Evolutionary conservation across 2,113 vertebrate species (phyloP).

Genomic region (Quiscalus mexicanus): DNA sequence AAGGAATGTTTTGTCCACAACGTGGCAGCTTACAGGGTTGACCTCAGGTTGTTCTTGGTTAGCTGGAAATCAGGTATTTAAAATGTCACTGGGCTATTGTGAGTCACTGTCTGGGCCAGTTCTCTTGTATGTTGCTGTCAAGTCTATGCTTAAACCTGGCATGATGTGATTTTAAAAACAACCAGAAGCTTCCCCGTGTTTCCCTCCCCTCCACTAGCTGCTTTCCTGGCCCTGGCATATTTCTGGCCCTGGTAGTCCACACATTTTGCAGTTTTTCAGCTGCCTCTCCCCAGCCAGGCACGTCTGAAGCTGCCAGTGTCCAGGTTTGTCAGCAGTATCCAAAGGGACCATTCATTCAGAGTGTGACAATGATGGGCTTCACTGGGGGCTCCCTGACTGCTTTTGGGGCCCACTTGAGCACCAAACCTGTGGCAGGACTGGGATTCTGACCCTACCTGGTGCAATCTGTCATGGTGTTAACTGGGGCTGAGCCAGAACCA

Average conservation of each 20-base stretch:
- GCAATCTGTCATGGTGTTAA: not conserved
- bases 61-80: not conserved
- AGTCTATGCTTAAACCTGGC: not conserved
- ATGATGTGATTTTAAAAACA: not conserved
- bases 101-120: not conserved
- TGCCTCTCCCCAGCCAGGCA: rapidly evolving
- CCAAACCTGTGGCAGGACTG: not conserved
- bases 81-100: not conserved
- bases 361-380: not conserved
- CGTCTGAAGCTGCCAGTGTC: not conserved
- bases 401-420: not conserved
- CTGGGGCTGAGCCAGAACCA: not conserved
- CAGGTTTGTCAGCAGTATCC: not conserved
- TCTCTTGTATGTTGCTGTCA: not conserved
- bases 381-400: not conserved
- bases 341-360: not conserved
- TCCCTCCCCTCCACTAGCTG: not conserved
- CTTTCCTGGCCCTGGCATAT: not conserved
- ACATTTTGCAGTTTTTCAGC: not conserved
- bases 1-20: not conserved
- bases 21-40: not conserved
- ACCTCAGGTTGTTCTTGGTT: not conserved
- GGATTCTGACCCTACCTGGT: not conserved
- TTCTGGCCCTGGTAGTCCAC: not conserved
- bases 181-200: not conserved